Conservation (phyloP, 2,888 invertebrate species). For the Ophion obscuratus region DNA sequence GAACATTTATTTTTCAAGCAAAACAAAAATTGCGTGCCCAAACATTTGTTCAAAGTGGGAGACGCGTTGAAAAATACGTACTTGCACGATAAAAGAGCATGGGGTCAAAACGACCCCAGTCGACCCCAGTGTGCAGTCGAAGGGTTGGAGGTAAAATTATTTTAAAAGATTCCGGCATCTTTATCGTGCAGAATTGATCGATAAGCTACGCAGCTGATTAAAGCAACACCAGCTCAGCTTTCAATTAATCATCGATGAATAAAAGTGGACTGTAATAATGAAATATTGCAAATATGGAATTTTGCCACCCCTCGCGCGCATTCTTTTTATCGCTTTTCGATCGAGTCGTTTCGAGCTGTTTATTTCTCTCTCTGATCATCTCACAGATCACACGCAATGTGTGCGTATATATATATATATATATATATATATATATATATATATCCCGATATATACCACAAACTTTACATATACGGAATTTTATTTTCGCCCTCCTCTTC, state of each 20-base stretch:
- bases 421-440: neutral
- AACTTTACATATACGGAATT: conserved; percentile 15
- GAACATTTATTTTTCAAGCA: neutral
- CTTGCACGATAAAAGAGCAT: no score
- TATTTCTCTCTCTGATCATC: conserved; percentile 18
- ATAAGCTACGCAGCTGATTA: neutral
- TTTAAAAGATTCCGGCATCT: neutral
- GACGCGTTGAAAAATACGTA: no score
- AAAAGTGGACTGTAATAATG: neutral
- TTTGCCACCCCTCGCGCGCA: conserved; percentile 62
- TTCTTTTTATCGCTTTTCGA: conserved; percentile 41
- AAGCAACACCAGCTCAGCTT: neutral
- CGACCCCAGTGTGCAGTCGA: no score
- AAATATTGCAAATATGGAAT: conserved; percentile 17
- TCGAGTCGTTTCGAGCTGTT: conserved; percentile 18
- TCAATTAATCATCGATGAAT: neutral
- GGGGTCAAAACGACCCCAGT: no score
- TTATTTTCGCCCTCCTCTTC: conserved; percentile 19
- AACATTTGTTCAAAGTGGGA: no score
- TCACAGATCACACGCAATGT: conserved; percentile 13
- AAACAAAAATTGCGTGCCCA: no score
- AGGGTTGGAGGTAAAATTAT: neutral
- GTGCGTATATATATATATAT: neutral
- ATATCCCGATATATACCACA: neutral
- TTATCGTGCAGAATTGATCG: neutral